Evolutionary conservation across 2,888 invertebrate genomes (phyloP).

Genomic region (Tryphoninae sp.): DNA sequence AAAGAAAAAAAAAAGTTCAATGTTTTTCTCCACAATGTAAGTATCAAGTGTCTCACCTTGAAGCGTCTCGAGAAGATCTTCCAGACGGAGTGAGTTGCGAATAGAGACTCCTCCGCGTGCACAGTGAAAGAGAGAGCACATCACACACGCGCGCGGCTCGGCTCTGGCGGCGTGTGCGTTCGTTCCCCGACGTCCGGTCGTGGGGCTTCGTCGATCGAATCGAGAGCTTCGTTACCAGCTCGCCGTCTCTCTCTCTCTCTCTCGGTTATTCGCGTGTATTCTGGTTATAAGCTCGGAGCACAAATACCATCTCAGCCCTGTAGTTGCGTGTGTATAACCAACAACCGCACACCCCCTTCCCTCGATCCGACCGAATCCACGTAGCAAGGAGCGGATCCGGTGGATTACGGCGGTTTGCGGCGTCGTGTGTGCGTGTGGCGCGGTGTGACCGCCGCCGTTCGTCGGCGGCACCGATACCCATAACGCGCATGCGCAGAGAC

Average conservation of each 20-base stretch:
- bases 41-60: conserved; percentile 47
- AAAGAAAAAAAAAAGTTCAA: not conserved
- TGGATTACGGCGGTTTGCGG: conserved; percentile 28
- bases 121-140: conserved; percentile 8
- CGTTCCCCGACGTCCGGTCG: conserved; percentile 56
- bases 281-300: conserved; percentile 33
- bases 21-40: not conserved
- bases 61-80: conserved; percentile 10
- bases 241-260: conserved; percentile 12
- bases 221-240: conserved; percentile 60
- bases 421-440: conserved; percentile 13
- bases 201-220: conserved; percentile 63
- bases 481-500: conserved; percentile 51
- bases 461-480: conserved; percentile 37
- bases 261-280: conserved; percentile 15
- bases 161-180: conserved; percentile 34
- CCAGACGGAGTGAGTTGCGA: not conserved
- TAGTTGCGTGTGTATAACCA: conserved; percentile 1
- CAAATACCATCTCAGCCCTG: conserved; percentile 19
- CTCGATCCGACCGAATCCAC: conserved; percentile 42
- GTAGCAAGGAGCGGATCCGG: conserved; percentile 44
- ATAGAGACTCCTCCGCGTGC: not conserved
- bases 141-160: conserved; percentile 26
- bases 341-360: conserved; percentile 7
- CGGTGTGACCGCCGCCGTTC: conserved; percentile 12